Conservation (phyloP, 2,113 vertebrate species). For the Lutjanus erythropterus region DNA sequence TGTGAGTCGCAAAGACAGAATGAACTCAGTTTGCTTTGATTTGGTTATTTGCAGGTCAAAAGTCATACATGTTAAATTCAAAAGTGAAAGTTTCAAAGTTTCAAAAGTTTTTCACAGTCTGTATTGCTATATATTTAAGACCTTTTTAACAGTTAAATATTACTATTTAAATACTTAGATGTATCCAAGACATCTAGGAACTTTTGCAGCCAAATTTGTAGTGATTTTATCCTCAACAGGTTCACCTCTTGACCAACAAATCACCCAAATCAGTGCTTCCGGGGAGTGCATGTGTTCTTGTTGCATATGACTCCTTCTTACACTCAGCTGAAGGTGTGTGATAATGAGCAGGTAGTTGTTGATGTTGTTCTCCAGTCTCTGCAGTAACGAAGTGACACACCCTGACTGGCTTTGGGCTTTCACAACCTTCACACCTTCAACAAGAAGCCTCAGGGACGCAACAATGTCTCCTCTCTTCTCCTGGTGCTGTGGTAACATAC, state of each 20-base stretch:
- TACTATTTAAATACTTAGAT: background rate
- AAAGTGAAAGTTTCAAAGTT: background rate
- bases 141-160: background rate
- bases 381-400: constrained; percentile 68
- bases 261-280: constrained; percentile 1
- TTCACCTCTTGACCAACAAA: constrained; percentile 20
- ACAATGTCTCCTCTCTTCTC: constrained; percentile 77
- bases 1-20: constrained; percentile 4
- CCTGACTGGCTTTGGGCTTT: constrained; percentile 46
- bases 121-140: background rate
- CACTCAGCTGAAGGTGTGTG: constrained; percentile 72
- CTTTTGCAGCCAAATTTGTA: background rate
- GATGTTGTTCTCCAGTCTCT: constrained; percentile 75
- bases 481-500: constrained; percentile 60
- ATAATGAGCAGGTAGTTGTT: constrained; percentile 79
- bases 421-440: constrained; percentile 62
- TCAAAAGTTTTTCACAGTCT: background rate
- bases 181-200: constrained; percentile 1
- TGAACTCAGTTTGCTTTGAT: constrained; percentile 17
- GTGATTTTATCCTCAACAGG: background rate
- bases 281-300: background rate
- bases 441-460: constrained; percentile 71
- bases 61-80: background rate
- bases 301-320: constrained; percentile 43
- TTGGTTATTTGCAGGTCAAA: constrained; percentile 15